These are phyloP conservation scores for Euschistus heros DNA, from an alignment of 1,140 invertebrate species.

Conservation along the genomic window DNA sequence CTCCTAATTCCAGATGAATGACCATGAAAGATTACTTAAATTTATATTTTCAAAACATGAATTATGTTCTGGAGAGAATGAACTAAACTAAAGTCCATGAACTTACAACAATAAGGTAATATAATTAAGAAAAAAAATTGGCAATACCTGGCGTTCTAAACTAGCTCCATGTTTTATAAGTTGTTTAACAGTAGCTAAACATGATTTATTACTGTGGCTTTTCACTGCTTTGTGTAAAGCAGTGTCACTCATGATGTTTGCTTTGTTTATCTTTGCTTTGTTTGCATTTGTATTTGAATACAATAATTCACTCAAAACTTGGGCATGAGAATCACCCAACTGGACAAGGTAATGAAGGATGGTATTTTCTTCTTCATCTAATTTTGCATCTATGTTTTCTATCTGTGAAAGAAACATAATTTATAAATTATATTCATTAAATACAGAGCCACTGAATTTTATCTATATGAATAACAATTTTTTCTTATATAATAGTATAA, in stretches of 20 bases:
- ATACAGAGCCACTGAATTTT: neutral
- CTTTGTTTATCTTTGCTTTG: neutral
- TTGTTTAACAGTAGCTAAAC: neutral
- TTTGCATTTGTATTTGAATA: neutral
- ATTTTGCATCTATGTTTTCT: neutral
- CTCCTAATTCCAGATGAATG: no score
- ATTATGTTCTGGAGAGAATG: no score
- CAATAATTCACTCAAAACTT: neutral
- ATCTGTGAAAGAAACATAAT: neutral
- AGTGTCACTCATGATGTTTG: neutral
- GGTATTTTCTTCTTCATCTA: neutral
- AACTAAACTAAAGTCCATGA: no score
- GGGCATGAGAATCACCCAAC: neutral
- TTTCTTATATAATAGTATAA: neutral
- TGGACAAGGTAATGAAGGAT: neutral
- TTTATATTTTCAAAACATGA: no score
- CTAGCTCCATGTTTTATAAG: slow-evolving; percentile 2
- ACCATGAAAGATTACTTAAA: no score
- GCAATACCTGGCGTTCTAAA: neutral
- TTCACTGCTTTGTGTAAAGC: slow-evolving; percentile 5
- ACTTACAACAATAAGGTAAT: no score
- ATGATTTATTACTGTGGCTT: neutral
- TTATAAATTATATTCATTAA: neutral
- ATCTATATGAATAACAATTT: neutral
- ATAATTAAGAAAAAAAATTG: no score